Base-by-base conservation (phyloP, 2,113 vertebrate species). In the Cephalopholis sonnerati region DNA sequence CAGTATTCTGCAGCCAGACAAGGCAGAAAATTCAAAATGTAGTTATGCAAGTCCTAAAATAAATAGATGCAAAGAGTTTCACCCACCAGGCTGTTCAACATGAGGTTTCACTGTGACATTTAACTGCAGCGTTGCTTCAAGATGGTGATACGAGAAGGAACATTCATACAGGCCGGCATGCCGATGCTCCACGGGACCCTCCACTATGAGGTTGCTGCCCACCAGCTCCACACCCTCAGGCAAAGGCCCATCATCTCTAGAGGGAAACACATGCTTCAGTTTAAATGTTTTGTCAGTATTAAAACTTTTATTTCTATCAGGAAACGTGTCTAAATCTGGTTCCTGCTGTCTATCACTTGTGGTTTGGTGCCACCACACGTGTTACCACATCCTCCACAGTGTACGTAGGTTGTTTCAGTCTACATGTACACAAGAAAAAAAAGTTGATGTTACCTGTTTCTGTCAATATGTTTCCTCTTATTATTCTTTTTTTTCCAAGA, bases 111-210 rank as follows among this genome's bases (percentile, higher is more conserved):
- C 88, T 20, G 91, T 82, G 73, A 95, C 57, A 51, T 93, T 89
- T 18, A 95, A 65, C 50, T 12, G 68, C 58, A 94, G 70, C 4
- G 16, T 53, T 5, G 83, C 78, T 67, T 41, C 61, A 65, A 93
- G 88, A 29, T 76, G 90, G 39, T 84, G 73, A 86, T 94, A 95
- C 15, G 88, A 93, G 69, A 87, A 65, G 17, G 77, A 58, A 61
- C 95, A 95, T 22, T 87, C 54, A 41, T 94, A 95, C 27, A 87
- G 80, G 36, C 95, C 95, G 7, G 82, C 84, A 4, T 92, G 88
- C 39, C 58, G 69, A 50, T 11, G 57, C 41, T 51, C 82, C 57
- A 93, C 39, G 27, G 87, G 86, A 29, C 83, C 93, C n/a, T 71
- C 72, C 63, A 95, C 6, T 13, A 48, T 77, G 20, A 96, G 76